Percentiles rank a stretch among this genome's conserved stretches.
These are phyloP conservation scores for Stichodactyla helianthus DNA, from an alignment of 64 coral and sea anemone genomes.

Conservation along the genomic window DNA sequence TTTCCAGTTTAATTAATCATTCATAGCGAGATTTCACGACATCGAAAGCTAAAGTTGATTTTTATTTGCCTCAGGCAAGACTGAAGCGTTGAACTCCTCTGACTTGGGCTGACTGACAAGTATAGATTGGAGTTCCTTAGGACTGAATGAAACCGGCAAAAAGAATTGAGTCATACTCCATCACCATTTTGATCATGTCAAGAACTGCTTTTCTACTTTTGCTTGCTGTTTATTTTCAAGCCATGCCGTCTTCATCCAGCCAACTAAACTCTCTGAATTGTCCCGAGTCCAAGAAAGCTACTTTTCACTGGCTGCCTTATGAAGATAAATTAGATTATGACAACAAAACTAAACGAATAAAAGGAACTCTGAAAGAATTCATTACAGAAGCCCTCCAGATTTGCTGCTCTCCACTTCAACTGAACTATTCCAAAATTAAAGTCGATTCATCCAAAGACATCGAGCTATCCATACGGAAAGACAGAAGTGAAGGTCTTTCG, in stretches of 20 bases:
- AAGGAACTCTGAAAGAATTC: neutral
- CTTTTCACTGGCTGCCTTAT: conserved; percentile 18
- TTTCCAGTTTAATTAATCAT: neutral
- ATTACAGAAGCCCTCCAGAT: conserved; percentile 5
- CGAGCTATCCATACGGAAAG: conserved; percentile 39
- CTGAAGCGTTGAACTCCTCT: neutral
- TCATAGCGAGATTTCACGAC: neutral
- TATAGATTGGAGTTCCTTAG: neutral
- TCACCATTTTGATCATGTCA: neutral
- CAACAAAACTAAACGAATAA: neutral
- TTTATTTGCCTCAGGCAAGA: neutral
- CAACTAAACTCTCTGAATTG: neutral
- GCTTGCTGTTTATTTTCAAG: neutral
- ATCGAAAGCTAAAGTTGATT: neutral
- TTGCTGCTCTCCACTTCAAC: conserved; percentile 39
- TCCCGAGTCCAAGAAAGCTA: neutral
- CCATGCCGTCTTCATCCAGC: neutral
- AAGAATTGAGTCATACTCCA: neutral
- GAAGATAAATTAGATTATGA: neutral
- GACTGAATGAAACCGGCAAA: neutral
- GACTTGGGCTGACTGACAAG: neutral
- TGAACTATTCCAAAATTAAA: conserved; percentile 41
- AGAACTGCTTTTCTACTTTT: neutral
- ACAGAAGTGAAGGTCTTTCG: conserved; percentile 21
- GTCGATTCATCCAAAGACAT: conserved; percentile 49